Conservation (phyloP, 2,797 vertebrate species). For the Anas bernieri region DNA sequence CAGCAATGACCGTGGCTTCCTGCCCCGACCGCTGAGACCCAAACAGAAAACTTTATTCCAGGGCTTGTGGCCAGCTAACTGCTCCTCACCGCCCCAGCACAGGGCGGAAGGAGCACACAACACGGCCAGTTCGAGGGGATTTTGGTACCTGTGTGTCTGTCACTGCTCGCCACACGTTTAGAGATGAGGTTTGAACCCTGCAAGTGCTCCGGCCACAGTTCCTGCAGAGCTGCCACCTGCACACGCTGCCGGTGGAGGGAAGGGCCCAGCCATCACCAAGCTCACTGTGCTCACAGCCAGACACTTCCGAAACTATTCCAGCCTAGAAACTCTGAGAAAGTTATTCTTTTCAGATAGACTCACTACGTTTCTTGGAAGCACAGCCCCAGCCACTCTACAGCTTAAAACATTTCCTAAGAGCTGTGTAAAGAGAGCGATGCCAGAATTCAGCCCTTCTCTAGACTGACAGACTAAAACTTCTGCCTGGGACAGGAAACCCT, state of each 20-base stretch:
- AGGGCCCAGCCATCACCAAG: not conserved
- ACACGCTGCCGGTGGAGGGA: accelerated
- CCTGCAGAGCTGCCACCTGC: not conserved
- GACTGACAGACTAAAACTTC: not conserved
- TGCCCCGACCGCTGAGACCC: not conserved
- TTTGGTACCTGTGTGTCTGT: not conserved
- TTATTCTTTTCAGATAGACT: not conserved
- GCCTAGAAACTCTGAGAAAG: not conserved
- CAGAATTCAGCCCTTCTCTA: not conserved
- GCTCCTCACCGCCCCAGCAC: not conserved
- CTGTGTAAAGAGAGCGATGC: not conserved
- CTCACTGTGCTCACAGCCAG: not conserved
- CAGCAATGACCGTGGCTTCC: not conserved
- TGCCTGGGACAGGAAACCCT: not conserved
- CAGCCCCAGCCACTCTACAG: not conserved
- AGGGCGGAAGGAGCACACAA: not conserved
- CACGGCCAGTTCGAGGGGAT: not conserved
- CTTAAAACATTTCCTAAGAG: not conserved
- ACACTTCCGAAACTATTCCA: not conserved
- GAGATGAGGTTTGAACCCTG: not conserved
- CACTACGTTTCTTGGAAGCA: not conserved
- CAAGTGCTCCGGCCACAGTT: not conserved
- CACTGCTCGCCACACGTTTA: not conserved
- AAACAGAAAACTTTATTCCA: not conserved
- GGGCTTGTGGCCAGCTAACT: not conserved